Evolutionary conservation across 2,113 vertebrate species (phyloP).

Genomic region (Anguilla rostrata): DNA sequence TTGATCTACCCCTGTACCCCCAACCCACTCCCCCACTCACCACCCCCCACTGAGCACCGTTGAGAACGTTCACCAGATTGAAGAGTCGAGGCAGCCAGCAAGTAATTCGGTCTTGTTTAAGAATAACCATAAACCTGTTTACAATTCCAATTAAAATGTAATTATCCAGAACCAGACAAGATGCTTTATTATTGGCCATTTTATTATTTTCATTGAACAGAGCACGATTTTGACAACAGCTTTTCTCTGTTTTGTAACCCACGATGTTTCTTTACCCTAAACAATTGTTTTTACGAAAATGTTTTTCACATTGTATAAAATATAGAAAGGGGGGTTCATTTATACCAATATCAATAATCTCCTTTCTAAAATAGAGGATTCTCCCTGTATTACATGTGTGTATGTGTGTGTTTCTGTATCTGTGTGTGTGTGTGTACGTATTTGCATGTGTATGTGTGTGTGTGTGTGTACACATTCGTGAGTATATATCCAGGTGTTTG

Average conservation of each 20-base stretch:
- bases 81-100: not conserved
- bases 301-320: not conserved
- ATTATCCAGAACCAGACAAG: not conserved
- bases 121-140: not conserved
- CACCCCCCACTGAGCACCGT: not conserved
- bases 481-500: slow-evolving; percentile 28
- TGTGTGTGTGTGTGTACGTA: slow-evolving; percentile 1
- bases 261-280: too few species aligned
- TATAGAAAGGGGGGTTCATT: not conserved
- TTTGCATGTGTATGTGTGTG: not conserved
- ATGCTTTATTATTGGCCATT: not conserved
- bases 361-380: not conserved
- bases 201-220: not conserved
- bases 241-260: not conserved
- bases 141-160: not conserved
- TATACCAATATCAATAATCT: not conserved
- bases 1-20: slow-evolving; percentile 16
- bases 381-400: not conserved
- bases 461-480: slow-evolving; percentile 7
- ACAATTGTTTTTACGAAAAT: not conserved
- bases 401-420: not conserved
- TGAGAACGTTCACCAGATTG: not conserved
- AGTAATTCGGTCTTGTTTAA: not conserved
- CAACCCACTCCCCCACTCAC: not conserved
- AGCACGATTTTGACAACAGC: not conserved